Conservation (phyloP, 2,888 invertebrate genomes). For the Volucella bombylans region DNA sequence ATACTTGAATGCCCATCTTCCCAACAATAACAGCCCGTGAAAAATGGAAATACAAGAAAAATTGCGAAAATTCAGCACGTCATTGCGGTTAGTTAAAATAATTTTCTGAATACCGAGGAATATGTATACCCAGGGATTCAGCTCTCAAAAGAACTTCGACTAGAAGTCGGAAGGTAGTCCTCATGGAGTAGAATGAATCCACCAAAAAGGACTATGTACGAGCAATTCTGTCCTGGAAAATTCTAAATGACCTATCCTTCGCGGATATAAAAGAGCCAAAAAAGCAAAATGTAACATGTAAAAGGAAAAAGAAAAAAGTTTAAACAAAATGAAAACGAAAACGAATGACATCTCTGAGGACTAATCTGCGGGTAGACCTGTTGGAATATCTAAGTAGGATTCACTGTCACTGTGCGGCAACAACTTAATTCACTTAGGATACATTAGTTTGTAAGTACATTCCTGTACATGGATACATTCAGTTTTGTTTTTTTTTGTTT, state of each 20-base stretch:
- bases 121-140: too few species aligned
- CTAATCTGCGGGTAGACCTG: conserved; percentile 69
- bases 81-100: too few species aligned
- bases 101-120: too few species aligned
- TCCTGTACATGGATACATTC: not conserved
- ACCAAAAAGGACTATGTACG: not conserved
- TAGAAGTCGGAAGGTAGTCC: too few species aligned
- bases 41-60: too few species aligned
- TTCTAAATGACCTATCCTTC: too few species aligned
- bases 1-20: too few species aligned
- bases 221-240: too few species aligned
- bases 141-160: too few species aligned
- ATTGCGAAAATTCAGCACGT: too few species aligned
- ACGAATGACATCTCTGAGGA: conserved; percentile 70
- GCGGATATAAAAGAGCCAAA: not conserved
- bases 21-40: too few species aligned
- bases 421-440: conserved; percentile 73
- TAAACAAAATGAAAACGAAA: conserved; percentile 10
- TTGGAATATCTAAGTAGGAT: conserved; percentile 72
- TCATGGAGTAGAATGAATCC: too few species aligned
- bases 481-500: not conserved
- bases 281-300: conserved; percentile 2
- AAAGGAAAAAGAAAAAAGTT: not conserved
- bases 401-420: conserved; percentile 67
- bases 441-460: conserved; percentile 66